Evolutionary conservation across 1,140 invertebrate genomes (phyloP), one percentile per base, ranked within the genome.

Genomic region (Diuraphis noxia): DNA sequence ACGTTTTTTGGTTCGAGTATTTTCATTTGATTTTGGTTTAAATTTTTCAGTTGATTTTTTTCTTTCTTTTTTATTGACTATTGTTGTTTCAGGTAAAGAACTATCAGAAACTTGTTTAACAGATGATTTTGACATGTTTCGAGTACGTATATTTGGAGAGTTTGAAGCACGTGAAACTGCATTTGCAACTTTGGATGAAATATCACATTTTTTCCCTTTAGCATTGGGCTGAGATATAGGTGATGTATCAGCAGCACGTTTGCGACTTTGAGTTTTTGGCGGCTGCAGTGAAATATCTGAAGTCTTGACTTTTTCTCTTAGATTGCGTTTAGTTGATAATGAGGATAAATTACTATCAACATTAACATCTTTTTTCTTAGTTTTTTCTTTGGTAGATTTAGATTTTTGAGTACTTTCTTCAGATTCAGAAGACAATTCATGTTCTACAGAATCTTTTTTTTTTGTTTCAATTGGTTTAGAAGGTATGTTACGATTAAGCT

Each of bases 171-270:
- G 46, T 40, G 77, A 7, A 52, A 82, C 36, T 82, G 40, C 9
- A 17, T 19, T 63, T 9, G 63, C 63, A 49, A 52, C 41, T 52
- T 82, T 81, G 8, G 89, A 82, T 49, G 34, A 81, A 91, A 30
- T 38, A 82, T 91, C 43, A 79, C 34, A 25, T 91, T 91, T 91
- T 21, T 19, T 34, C 0, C 77, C 43, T 81, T 91, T 91, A 49
- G 89, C 0, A 6, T 30, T 81, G 7, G 89, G 77, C 25, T 82
- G 77, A 46, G 77, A n/a, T n/a, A 72, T 25, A 81, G 30, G 21
- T 34, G 72, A 52, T 25, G 21, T 82, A 25, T 82, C 89, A 36
- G 89, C 88, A 10, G n/a, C 30, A 38, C 81, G 81, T 41, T 90
- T 90, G 5, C 88, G 88, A 46, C 63, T 49, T 90, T 77, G 40